phyloP scores from a whole-genome alignment of 2,113 vertebrate species.

The Malurus alboscapulatus region DNA sequence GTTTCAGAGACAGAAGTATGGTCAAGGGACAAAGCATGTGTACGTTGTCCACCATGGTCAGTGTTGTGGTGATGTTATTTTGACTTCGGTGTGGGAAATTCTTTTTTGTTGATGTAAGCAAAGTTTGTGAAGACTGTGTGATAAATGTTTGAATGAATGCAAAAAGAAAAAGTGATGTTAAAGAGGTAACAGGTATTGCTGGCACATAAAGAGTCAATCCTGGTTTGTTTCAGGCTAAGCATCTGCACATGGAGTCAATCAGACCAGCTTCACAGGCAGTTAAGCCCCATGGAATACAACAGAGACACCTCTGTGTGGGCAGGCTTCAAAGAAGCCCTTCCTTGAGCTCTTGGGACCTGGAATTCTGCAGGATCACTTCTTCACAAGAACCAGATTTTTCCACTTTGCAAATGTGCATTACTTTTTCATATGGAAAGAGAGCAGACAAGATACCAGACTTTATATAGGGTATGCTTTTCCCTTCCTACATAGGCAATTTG shows the following conservation, averaged over 20 bases:
- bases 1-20: background rate
- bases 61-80: background rate
- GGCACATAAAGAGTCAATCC: background rate
- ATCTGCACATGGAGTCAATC: background rate
- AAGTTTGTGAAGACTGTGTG: background rate
- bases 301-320: background rate
- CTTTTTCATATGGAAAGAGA: background rate
- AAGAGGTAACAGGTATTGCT: background rate
- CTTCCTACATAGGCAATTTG: background rate
- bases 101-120: background rate
- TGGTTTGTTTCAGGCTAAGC: background rate
- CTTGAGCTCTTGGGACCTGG: background rate
- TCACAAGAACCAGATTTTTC: background rate
- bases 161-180: background rate
- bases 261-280: background rate
- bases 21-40: fast-evolving
- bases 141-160: background rate
- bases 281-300: background rate
- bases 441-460: background rate
- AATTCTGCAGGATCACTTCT: background rate
- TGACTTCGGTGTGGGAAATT: background rate
- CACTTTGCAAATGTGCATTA: background rate
- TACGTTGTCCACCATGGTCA: background rate
- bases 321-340: constrained; percentile 21
- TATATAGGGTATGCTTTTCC: background rate